Evolutionary conservation across 2,797 vertebrate genomes (phyloP).

Genomic region (Macropus fuliginosus): DNA sequence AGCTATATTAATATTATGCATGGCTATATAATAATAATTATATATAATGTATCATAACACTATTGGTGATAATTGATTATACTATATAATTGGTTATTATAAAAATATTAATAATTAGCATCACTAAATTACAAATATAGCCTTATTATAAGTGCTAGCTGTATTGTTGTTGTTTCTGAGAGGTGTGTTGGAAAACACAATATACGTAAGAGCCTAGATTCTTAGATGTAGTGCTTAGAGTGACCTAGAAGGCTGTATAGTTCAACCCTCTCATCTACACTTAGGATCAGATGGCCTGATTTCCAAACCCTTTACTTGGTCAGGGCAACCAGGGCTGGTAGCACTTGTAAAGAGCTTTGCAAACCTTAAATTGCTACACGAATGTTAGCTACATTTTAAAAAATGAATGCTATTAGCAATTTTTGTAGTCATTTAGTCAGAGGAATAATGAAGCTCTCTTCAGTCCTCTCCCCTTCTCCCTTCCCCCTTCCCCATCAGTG

Average conservation of each 20-base stretch:
- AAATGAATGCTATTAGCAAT: background rate
- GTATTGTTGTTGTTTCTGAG: background rate
- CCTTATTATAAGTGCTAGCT: no score
- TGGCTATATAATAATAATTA: background rate
- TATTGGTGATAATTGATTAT: background rate
- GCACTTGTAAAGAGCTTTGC: background rate
- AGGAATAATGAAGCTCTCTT: background rate
- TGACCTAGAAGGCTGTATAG: background rate
- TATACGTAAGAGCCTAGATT: background rate
- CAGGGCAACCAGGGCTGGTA: background rate
- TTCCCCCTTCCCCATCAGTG: background rate
- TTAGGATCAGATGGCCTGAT: background rate
- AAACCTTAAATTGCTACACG: background rate
- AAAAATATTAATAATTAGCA: no score
- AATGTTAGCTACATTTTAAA: background rate
- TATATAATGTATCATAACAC: background rate
- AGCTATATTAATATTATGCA: no score
- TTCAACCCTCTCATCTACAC: background rate
- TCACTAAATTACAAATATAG: no score
- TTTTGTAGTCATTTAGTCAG: background rate
- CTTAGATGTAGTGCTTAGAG: background rate
- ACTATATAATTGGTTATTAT: no score
- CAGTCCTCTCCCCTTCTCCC: background rate
- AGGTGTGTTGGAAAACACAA: background rate
- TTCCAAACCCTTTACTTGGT: background rate